Percentiles rank a stretch among this genome's conserved stretches.
Conservation (phyloP, 1,140 invertebrate species). For the Procambarus clarkii region DNA sequence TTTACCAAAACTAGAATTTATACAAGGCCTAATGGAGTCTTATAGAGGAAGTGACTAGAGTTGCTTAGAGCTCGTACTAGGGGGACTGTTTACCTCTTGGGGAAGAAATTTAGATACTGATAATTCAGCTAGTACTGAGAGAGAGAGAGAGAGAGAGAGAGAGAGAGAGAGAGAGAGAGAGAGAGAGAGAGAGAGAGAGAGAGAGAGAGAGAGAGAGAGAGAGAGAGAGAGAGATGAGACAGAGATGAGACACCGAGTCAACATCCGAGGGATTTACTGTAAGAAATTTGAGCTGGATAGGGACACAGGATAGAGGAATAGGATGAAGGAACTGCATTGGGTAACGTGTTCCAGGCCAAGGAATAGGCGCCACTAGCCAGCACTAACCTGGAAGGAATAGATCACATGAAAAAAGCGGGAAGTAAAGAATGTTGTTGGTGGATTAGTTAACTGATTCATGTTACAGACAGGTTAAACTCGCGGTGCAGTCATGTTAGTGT, state of each 20-base stretch:
- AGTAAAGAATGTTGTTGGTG: too few species aligned
- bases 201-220: too few species aligned
- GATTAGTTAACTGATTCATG: too few species aligned
- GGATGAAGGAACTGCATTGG: neutral
- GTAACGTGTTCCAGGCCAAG: neutral
- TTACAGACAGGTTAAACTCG: too few species aligned
- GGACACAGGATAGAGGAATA: neutral
- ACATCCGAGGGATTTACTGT: neutral
- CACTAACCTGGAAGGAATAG: too few species aligned
- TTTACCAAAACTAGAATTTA: neutral
- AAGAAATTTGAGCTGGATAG: neutral
- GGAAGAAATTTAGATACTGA: neutral
- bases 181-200: neutral
- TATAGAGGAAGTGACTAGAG: neutral
- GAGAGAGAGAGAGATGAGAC: neutral
- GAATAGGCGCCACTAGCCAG: too few species aligned
- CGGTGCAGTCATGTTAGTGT: too few species aligned
- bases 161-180: neutral
- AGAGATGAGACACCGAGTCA: neutral
- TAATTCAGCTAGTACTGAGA: neutral
- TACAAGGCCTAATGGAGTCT: neutral
- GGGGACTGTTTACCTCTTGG: neutral
- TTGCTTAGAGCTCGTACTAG: neutral
- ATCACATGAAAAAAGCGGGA: too few species aligned
- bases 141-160: neutral